Conservation (phyloP, 2,888 invertebrate genomes). For the Tiliacea citrago region DNA sequence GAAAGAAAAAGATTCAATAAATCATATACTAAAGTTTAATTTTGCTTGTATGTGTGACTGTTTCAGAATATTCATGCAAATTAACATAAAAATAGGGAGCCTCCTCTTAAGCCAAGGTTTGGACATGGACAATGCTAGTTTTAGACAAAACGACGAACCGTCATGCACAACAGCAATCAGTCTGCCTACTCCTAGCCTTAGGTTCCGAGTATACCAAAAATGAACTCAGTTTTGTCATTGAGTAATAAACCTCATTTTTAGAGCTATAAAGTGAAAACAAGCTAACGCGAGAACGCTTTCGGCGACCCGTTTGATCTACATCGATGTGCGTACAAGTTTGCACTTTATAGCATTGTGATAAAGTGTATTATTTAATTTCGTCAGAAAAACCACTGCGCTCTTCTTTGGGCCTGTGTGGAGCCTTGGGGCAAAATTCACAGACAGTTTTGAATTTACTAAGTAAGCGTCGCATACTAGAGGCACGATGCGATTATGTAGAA, state of each 20-base stretch:
- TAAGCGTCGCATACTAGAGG: not conserved
- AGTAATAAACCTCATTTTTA: slow-evolving; percentile 14
- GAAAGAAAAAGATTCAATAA: too few relatives aligned
- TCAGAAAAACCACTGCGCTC: not conserved
- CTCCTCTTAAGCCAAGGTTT: too few relatives aligned
- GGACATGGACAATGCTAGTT: too few relatives aligned
- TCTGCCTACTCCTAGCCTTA: too few relatives aligned
- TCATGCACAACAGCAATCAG: too few relatives aligned
- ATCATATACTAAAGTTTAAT: too few relatives aligned
- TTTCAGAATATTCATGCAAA: too few relatives aligned
- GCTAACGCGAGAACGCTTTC: too few relatives aligned
- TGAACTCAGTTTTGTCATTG: not conserved
- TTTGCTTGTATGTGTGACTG: too few relatives aligned
- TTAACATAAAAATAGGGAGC: too few relatives aligned
- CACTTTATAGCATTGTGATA: slow-evolving; percentile 5
- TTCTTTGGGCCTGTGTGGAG: not conserved
- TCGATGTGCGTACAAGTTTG: not conserved
- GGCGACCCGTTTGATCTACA: not conserved
- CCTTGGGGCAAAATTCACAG: not conserved
- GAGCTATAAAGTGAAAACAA: not conserved
- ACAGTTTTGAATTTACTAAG: not conserved
- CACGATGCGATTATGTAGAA: not conserved
- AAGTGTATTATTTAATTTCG: not conserved
- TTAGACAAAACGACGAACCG: too few relatives aligned
- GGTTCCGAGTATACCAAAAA: not conserved